Evolutionary conservation across 2,888 invertebrate species (phyloP), one percentile per base, ranked within the genome.

Genomic region (Schizotus pectinicornis): DNA sequence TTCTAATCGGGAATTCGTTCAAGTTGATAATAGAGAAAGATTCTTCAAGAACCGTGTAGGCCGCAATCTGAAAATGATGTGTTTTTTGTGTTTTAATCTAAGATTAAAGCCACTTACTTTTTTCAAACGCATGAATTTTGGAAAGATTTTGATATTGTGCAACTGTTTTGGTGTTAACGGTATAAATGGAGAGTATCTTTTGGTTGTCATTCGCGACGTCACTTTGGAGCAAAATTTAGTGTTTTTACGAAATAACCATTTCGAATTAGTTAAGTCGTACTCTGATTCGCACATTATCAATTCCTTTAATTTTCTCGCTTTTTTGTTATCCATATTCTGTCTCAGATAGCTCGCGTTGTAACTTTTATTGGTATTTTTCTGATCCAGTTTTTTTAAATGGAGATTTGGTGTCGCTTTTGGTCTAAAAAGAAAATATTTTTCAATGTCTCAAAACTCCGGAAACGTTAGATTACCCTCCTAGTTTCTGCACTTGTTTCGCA

Each of bases 141-240:
- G 82, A 12, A 63, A 67, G 9, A 82, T 73, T 48, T 71, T 72
- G 7, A 82, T 68, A 33, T 78, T 78, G 54, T 77, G 77, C 30
- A 82, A 73, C 58, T 80, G 74, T 33, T 75, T 67, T 0, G 82
- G 80, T 1, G 79, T 71, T 31, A 83, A 61, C 0, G 79, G 77
- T 32, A 79, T 67, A 12, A 75, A 67, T 12, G 14, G n/a, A 7
- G 47, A 9, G 8, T 32, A 3, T 3, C 1, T 14, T 13, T 51
- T 55, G 30, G 31, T 42, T 12, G 7, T 37, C 38, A 33, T 37
- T 45, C 0, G n/a, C 1, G n/a, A 22, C 3, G 43, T 31, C 49
- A 55, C 7, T 6, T 22, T 22, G 22, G 3, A 8, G 7, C n/a
- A 9, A 45, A 7, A 33, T 8, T 37, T 34, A 35, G 12, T n/a